A percentile compares a stretch with the other conserved stretches of the same genome.
phyloP scores from a whole-genome alignment of 2,888 invertebrate species.

The Falcaria lacertinaria region DNA sequence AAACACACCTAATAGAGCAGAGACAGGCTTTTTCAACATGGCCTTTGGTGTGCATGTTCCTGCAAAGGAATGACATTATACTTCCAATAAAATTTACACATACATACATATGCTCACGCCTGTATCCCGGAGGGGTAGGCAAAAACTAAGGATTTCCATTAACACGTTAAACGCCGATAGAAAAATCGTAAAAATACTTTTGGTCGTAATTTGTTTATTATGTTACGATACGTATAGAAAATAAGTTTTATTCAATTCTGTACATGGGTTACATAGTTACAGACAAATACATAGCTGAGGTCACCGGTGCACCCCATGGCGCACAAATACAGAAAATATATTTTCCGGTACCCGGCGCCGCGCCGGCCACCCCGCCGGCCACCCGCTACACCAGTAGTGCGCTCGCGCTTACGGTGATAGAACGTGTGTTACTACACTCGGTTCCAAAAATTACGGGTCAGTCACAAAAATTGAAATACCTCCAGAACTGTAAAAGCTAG shows the following conservation, averaged over 20 bases:
- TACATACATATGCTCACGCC: too few relatives aligned
- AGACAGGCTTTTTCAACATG: too few relatives aligned
- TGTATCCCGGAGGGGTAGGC: too few relatives aligned
- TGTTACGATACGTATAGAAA: conserved; percentile 23
- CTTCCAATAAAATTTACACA: too few relatives aligned
- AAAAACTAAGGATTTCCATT: too few relatives aligned
- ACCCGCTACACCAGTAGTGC: conserved; percentile 14
- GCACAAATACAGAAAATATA: conserved; percentile 28
- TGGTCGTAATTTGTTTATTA: conserved; percentile 23
- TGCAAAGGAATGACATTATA: too few relatives aligned
- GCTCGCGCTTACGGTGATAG: conserved; percentile 19
- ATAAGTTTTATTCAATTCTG: conserved; percentile 25
- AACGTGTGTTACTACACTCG: conserved; percentile 24
- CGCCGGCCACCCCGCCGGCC: conserved; percentile 20
- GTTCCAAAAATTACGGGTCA: too few relatives aligned
- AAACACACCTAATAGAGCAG: too few relatives aligned
- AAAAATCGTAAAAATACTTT: conserved; percentile 25
- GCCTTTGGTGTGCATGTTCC: too few relatives aligned
- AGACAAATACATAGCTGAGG: conserved; percentile 28
- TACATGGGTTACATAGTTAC: conserved; percentile 25
- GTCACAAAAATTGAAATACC: too few relatives aligned
- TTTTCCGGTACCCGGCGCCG: conserved; percentile 28
- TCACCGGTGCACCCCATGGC: conserved; percentile 29
- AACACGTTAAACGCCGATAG: conserved; percentile 21
- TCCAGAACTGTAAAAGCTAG: too few relatives aligned